Percentiles rank a stretch among this genome's conserved stretches.
Conservation (phyloP, 1,140 invertebrate genomes). For the Pseudomyrmex gracilis region DNA sequence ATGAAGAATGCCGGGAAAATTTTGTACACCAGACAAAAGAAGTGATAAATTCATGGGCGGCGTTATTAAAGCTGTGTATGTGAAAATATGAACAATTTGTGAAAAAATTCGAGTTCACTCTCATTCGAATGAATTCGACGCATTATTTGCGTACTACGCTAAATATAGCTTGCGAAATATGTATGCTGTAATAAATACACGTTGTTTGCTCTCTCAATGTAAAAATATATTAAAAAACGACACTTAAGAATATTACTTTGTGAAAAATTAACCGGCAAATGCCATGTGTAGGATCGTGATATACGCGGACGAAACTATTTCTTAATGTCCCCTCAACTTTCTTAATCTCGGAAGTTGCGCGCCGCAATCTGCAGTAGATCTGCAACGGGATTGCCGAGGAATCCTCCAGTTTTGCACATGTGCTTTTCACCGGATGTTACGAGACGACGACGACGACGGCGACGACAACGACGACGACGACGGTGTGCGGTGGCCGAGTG, state of each 20-base stretch:
- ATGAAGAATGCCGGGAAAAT: constrained; percentile 17
- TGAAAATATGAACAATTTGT: constrained; percentile 18
- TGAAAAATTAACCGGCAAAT: neutral
- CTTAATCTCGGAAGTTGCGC: constrained; percentile 20
- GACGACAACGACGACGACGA: neutral
- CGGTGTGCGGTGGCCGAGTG: neutral
- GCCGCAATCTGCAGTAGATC: constrained; percentile 41
- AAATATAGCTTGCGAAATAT: too few relatives aligned
- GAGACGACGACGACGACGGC: neutral
- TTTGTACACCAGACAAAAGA: neutral
- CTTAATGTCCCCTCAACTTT: constrained; percentile 37
- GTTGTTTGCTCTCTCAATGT: too few relatives aligned
- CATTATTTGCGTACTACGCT: too few relatives aligned
- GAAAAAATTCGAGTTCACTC: neutral
- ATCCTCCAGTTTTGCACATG: constrained; percentile 31
- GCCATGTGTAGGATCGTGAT: constrained; percentile 6
- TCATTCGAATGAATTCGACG: neutral
- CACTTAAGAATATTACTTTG: too few relatives aligned
- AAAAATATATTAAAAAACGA: too few relatives aligned
- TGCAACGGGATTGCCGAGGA: neutral
- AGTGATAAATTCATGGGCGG: neutral
- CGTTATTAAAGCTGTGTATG: constrained; percentile 30
- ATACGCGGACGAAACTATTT: constrained; percentile 23
- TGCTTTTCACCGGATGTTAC: constrained; percentile 57
- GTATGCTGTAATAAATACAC: too few relatives aligned